Evolutionary conservation across 1,140 invertebrate genomes (phyloP), one percentile per base, ranked within the genome.

Genomic region (Eumeta japonica): DNA sequence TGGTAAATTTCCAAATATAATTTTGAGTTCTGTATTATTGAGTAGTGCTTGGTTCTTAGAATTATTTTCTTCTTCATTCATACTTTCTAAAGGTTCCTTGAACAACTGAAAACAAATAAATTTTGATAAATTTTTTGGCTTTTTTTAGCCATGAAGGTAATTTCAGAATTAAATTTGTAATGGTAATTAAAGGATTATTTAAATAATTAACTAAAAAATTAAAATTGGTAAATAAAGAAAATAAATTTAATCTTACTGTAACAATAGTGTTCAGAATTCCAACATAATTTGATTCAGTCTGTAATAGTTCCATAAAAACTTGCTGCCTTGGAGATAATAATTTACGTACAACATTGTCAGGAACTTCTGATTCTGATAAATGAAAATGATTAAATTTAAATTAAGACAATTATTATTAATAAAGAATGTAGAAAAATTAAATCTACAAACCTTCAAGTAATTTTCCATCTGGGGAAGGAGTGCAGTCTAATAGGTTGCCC

Each of bases 261-360:
- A 71, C 64, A 51, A 98, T 93, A 28, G 92, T 97, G 50, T 91
- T 83, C 39, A 99, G 79, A 55, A 98, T 96, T 33, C 85, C 86
- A 29, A 98, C 92, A 79, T 98, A 99, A 80, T 98, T 98, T 18
- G 84, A 89, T 74, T 99, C 96, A 5, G 96, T 99, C 65, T 97
- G 90, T 17, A 93, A 82, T 31, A 99, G 78, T 75, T 99, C 95
- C 62, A 90, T 82, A 54, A 96, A 95, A 24, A 94, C 90, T 76
- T 90, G 88, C 58, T 91, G 86, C 30, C 92, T 75, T 1, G 87
- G 81, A 11, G 89, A 87, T 51, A 88, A 77, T 49, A 82, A 79
- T 53, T 86, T 86, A 40, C 82, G 71, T 19, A 79, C 75, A 19
- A 80, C 77, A 52, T 85, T 84, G 43, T 78, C 72, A 16, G 72